Conservation (phyloP, 2,797 vertebrate genomes). For the Gambelia wislizenii region DNA sequence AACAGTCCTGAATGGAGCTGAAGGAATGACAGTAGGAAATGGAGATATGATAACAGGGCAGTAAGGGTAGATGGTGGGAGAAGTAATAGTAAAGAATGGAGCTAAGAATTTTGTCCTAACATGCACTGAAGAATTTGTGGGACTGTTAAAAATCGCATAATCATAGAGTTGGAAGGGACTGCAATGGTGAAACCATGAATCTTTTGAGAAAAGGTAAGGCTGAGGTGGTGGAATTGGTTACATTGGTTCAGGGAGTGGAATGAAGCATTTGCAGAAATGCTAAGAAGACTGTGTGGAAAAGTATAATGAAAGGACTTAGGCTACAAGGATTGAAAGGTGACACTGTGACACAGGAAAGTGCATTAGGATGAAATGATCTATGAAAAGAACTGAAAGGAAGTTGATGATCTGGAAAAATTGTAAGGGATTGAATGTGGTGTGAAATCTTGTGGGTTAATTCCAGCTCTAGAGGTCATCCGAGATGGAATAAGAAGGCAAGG, state of each 20-base stretch:
- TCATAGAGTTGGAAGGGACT: too few relatives aligned
- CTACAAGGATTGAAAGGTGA: background rate
- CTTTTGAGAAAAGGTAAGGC: too few relatives aligned
- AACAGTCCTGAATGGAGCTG: background rate
- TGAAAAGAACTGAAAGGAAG: background rate
- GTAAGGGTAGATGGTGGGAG: background rate
- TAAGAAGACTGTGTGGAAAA: too few relatives aligned
- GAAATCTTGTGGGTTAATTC: background rate
- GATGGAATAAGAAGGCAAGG: background rate
- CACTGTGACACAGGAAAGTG: background rate
- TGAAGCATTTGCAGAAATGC: conserved; percentile 6
- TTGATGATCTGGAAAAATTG: background rate
- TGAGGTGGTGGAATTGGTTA: conserved; percentile 9
- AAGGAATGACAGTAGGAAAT: background rate
- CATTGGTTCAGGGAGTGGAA: background rate
- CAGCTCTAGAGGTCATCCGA: background rate
- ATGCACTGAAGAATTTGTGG: background rate
- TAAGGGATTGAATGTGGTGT: too few relatives aligned
- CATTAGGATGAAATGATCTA: background rate
- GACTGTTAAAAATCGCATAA: too few relatives aligned
- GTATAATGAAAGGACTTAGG: background rate
- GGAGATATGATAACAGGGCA: background rate
- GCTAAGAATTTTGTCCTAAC: background rate
- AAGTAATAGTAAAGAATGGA: background rate
- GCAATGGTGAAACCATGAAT: too few relatives aligned